Evolutionary conservation across 2,888 invertebrate species (phyloP), one percentile per base, ranked within the genome.

Genomic region (Argyra leucocephala): DNA sequence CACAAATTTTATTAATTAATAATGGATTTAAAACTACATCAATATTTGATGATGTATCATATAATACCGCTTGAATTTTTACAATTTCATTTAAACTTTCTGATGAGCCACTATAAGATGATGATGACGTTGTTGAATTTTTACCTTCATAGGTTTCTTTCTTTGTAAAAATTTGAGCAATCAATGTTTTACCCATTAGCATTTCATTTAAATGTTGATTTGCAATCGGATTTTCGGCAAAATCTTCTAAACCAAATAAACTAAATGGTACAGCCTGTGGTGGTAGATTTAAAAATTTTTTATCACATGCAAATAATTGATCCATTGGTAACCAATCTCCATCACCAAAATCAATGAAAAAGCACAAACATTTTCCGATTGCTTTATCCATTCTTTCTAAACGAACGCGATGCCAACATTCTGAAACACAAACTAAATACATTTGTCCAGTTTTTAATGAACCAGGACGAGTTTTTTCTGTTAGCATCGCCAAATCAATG

Each of bases 311-410:
- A 70, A 83, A 85, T 26, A 92, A 81, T 67, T 83, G 80, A 26
- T 81, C 75, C 15, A 83, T 77, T 5, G 79, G 71, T 24, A 88
- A 82, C 21, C 77, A 75, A 62, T 86, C 86, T 68, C 86, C 86
- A 70, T 89, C 89, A 0, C 91, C 91, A 69, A 84, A 86, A 76
- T 92, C 92, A 12, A 91, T 87, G 68, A 90, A 85, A 70, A 88
- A 88, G 64, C 88, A 88, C 12, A 81, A 75, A 23, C 76, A 77
- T 5, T 72, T 73, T 1, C 81, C 83, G 31, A 79, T 78, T 1
- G 81, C 78, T 23, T 80, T 81, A 31, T 83, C 78, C n/a, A 77
- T 66, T 26, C 78, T 74, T 61, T 83, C 78, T 2, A 85, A 82
- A 36, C 84, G 76, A 48, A 86, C 81, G 69, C 86, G 78, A 82